These are phyloP conservation scores for Lepidochrysops patricia DNA, from an alignment of 2,888 invertebrate genomes.

Conservation along the genomic window DNA sequence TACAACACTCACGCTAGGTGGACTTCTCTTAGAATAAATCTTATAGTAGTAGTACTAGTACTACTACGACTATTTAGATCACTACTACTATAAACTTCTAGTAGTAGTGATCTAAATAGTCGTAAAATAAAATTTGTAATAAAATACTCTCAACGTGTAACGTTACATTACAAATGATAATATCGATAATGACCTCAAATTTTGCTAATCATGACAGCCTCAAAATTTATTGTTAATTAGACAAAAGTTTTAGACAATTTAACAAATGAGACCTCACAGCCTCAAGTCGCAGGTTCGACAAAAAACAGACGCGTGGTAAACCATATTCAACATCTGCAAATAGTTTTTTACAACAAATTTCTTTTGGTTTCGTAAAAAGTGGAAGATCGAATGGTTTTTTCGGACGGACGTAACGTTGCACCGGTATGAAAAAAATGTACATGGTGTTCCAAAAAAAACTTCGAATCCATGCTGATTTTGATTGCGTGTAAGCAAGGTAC, in stretches of 20 bases:
- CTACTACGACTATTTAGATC: no score
- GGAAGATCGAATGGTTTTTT: conserved; percentile 45
- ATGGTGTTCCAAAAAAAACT: conserved; percentile 19
- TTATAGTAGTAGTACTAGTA: no score
- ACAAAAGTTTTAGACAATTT: conserved; percentile 41
- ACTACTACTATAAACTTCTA: no score
- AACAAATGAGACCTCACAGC: conserved; percentile 47
- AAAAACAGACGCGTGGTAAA: conserved; percentile 31
- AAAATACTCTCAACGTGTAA: no score
- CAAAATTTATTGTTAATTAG: conserved; percentile 46
- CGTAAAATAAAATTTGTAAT: no score
- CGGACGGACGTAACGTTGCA: conserved; percentile 40
- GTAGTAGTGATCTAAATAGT: no score
- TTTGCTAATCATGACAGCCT: not conserved
- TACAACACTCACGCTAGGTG: no score
- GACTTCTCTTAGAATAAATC: no score
- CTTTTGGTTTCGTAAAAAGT: conserved; percentile 50
- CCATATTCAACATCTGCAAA: conserved; percentile 72
- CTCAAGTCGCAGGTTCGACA: conserved; percentile 24
- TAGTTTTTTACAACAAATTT: conserved; percentile 57
- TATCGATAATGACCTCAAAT: no score
- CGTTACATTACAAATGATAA: no score
- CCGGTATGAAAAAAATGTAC: conserved; percentile 29
- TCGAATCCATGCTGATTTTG: not conserved
- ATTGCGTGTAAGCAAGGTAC: conserved; percentile 5